Evolutionary conservation across 2,888 invertebrate genomes (phyloP).

Genomic region (Lithophane semibrunnea): DNA sequence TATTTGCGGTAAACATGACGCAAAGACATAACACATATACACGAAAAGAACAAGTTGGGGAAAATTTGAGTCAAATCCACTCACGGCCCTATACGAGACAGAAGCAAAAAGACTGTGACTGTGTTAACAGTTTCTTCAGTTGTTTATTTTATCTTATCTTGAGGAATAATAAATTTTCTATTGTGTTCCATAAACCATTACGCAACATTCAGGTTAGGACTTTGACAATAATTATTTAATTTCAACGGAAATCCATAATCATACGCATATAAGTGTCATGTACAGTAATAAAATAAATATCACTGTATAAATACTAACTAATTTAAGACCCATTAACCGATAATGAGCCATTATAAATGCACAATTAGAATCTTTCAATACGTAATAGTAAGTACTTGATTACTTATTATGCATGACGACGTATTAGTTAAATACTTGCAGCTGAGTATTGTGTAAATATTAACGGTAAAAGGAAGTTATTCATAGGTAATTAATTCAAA

Average conservation of each 20-base stretch:
- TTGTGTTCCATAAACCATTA: neutral
- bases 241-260: conserved; percentile 16
- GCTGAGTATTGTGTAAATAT: conserved; percentile 49
- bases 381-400: conserved; percentile 28
- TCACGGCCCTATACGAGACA: too few species aligned
- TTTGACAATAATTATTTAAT: neutral
- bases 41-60: too few species aligned
- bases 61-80: too few species aligned
- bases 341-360: conserved; percentile 59
- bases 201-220: neutral
- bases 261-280: neutral
- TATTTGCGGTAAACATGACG: too few species aligned
- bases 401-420: conserved; percentile 57
- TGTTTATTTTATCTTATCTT: neutral
- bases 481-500: conserved; percentile 40
- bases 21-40: too few species aligned
- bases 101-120: neutral
- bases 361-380: conserved; percentile 57
- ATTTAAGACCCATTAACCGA: conserved; percentile 37
- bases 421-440: conserved; percentile 38
- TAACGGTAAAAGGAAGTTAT: conserved; percentile 54
- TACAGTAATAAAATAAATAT: conserved; percentile 49
- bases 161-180: accelerated
- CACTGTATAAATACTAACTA: conserved; percentile 43
- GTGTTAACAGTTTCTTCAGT: too few species aligned